Conservation (phyloP, 2,888 invertebrate species). For the Adela reaumurella region DNA sequence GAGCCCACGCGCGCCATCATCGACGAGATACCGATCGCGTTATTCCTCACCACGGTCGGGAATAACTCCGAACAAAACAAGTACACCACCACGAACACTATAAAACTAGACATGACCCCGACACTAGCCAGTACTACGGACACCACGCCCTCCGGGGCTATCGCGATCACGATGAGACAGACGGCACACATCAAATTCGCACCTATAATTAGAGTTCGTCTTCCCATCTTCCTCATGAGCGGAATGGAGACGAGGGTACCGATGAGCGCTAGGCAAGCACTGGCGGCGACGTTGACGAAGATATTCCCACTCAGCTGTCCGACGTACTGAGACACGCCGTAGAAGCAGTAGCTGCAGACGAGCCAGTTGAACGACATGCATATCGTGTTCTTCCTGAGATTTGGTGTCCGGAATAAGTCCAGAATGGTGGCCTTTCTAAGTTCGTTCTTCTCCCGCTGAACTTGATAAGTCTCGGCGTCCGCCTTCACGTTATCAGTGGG, state of each 20-base stretch:
- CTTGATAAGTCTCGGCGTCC: constrained; percentile 33
- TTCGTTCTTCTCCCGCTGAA: constrained; percentile 24
- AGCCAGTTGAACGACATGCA: constrained; percentile 76
- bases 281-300: constrained; percentile 77
- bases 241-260: constrained; percentile 63
- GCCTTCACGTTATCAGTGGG: constrained; percentile 40
- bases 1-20: constrained; percentile 85
- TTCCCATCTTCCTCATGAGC: constrained; percentile 62
- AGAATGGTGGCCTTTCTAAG: constrained; percentile 51
- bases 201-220: constrained; percentile 62
- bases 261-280: constrained; percentile 60
- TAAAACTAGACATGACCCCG: constrained; percentile 76
- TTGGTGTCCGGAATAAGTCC: constrained; percentile 70
- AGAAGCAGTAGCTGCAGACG: constrained; percentile 71
- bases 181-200: constrained; percentile 60
- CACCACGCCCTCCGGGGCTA: constrained; percentile 36
- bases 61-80: constrained; percentile 84
- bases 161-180: constrained; percentile 58
- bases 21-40: constrained; percentile 85
- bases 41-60: constrained; percentile 84
- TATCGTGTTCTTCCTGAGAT: constrained; percentile 66
- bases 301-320: constrained; percentile 75
- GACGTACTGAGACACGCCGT: constrained; percentile 80
- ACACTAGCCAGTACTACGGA: constrained; percentile 63
- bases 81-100: constrained; percentile 83